Evolutionary conservation across 1,140 invertebrate species (phyloP).

Genomic region (Eciton burchellii): DNA sequence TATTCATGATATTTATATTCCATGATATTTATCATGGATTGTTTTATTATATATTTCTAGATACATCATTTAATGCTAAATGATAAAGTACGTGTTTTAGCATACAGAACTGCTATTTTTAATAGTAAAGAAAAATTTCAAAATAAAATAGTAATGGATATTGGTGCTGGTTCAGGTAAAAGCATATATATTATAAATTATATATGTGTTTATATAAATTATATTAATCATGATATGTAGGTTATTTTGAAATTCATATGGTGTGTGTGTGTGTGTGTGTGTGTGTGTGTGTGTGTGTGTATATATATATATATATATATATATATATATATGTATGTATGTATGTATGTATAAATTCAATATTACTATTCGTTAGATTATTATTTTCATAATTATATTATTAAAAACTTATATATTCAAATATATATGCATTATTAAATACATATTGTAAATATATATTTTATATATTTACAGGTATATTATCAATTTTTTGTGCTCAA

Average conservation of each 20-base stretch:
- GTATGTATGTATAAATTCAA: conserved; percentile 5
- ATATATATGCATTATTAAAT: no score
- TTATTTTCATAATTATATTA: not conserved
- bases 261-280: no score
- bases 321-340: no score
- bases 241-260: not conserved
- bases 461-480: conserved; percentile 88
- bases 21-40: conserved; percentile 22
- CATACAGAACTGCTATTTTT: conserved; percentile 96
- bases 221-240: not conserved
- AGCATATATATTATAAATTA: not conserved
- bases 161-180: conserved; percentile 94
- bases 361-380: not conserved
- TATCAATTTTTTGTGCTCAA: conserved; percentile 98
- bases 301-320: no score
- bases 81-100: conserved; percentile 95
- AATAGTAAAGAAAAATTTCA: conserved; percentile 89
- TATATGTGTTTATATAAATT: conserved; percentile 39
- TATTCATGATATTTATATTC: no score
- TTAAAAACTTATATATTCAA: conserved; percentile 12
- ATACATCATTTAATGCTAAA: conserved; percentile 92
- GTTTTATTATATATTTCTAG: conserved; percentile 81
- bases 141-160: conserved; percentile 95
- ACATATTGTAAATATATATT: conserved; percentile 24
- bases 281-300: no score